These are phyloP conservation scores for Aradus depressus DNA, from an alignment of 2,888 invertebrate species.

Conservation along the genomic window DNA sequence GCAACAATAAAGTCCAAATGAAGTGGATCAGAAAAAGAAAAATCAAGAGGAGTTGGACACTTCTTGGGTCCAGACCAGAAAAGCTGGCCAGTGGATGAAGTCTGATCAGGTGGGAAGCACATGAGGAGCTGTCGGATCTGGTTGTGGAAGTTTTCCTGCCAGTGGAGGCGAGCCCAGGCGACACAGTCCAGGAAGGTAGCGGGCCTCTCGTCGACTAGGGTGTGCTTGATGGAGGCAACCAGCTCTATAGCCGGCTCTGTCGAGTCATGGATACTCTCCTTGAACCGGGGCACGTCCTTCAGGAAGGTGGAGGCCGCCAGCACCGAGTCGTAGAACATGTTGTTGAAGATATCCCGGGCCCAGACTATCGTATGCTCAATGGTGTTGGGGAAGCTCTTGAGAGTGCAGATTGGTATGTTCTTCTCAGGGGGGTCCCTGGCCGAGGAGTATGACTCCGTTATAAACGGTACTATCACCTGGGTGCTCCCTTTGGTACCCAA, in stretches of 20 bases:
- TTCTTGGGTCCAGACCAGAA: slow-evolving; percentile 98
- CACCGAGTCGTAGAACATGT: slow-evolving; percentile 78
- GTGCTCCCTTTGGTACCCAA: slow-evolving; percentile 97
- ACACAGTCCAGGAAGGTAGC: slow-evolving; percentile 73
- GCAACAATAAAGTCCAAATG: slow-evolving; percentile 87
- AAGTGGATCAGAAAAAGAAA: slow-evolving; percentile 53
- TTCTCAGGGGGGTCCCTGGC: slow-evolving; percentile 99
- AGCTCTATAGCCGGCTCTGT: slow-evolving; percentile 83
- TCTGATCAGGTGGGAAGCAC: slow-evolving; percentile 91
- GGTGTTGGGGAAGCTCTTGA: slow-evolving; percentile 98
- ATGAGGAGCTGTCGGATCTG: slow-evolving; percentile 91
- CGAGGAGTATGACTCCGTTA: slow-evolving; percentile 94
- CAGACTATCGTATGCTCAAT: slow-evolving; percentile 92
- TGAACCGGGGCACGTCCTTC: slow-evolving; percentile 70
- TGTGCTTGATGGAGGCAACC: slow-evolving; percentile 70
- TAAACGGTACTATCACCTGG: slow-evolving; percentile 89
- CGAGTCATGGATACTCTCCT: slow-evolving; percentile 71
- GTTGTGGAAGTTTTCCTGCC: slow-evolving; percentile 87
- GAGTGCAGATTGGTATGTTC: slow-evolving; percentile 93
- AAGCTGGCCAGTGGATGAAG: slow-evolving; percentile 74
- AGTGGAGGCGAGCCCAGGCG: slow-evolving; percentile 66
- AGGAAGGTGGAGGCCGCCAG: slow-evolving; percentile 78
- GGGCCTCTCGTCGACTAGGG: slow-evolving; percentile 78
- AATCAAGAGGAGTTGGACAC: slow-evolving; percentile 73
- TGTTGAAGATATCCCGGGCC: slow-evolving; percentile 90